A percentile compares a stretch with the other conserved stretches of the same genome.
These are phyloP conservation scores for Atherinomorus stipes DNA, from an alignment of 2,113 vertebrate species.

Conservation along the genomic window DNA sequence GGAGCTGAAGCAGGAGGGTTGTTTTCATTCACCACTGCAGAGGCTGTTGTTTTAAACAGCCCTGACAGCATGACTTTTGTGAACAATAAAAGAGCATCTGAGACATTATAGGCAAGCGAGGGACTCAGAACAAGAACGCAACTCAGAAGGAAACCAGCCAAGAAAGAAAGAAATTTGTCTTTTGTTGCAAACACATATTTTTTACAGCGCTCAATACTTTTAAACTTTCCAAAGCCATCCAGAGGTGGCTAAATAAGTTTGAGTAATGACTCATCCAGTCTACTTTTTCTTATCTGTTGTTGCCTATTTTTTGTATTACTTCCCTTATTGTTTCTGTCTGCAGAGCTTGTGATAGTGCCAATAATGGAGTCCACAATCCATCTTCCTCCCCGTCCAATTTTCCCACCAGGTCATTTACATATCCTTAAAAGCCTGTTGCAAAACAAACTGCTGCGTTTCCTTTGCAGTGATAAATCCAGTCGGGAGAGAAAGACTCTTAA, in stretches of 20 bases:
- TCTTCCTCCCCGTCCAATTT: constrained; percentile 26
- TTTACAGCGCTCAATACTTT: constrained; percentile 22
- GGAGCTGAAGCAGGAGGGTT: background rate
- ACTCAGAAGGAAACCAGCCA: background rate
- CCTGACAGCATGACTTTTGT: constrained; percentile 5
- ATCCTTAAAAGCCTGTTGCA: constrained; percentile 69
- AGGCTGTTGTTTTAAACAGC: constrained; percentile 15
- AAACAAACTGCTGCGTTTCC: constrained; percentile 65
- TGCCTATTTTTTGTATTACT: constrained; percentile 38
- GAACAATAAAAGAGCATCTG: constrained; percentile 18
- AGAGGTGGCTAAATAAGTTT: background rate
- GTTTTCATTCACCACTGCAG: constrained; percentile 18
- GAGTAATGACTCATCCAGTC: constrained; percentile 32
- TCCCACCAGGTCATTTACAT: constrained; percentile 62
- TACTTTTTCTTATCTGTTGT: constrained; percentile 34
- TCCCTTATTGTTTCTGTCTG: constrained; percentile 51
- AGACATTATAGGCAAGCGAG: background rate
- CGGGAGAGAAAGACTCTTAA: constrained; percentile 59
- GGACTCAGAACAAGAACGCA: no score
- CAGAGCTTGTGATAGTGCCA: constrained; percentile 26
- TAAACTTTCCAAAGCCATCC: constrained; percentile 31
- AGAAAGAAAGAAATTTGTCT: constrained; percentile 4
- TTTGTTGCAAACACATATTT: constrained; percentile 3
- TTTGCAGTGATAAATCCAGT: constrained; percentile 64
- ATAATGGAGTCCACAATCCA: constrained; percentile 53